Base-by-base conservation (phyloP, 1,140 invertebrate genomes). In the Pseudoatta argentina region DNA sequence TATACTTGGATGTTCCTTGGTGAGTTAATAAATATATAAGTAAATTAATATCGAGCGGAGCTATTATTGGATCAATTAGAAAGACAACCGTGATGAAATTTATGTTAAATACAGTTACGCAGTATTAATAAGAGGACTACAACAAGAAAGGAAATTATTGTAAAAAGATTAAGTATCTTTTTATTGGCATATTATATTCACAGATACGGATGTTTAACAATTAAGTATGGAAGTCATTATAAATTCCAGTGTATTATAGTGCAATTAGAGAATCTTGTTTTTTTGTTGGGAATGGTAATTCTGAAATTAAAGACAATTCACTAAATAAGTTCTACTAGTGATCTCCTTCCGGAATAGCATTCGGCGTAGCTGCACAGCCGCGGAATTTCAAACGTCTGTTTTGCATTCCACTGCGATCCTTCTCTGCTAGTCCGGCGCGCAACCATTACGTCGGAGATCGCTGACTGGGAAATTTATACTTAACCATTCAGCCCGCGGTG, bases 351-450 rank as follows among this genome's bases (percentile, higher is more conserved):
- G 79, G 14, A 83, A 75, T 75, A 75, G 39, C 55, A 72, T 24
- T 81, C 53, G 69, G 61, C 21, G 85, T 86, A 75, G 85, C 67
- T 73, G 83, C 83, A 91, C 85, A 63, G 85, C 81, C 67, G 77
- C 87, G 91, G 93, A 93, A 94, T 93, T 92, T 91, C 92, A 93
- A 93, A 91, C 92, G 91, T 91, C 93, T 92, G 87, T 77, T 94
- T 93, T 92, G 92, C 92, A 92, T 93, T 91, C 92, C 87, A 69
- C 53, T 69, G 71, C 87, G 86, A 92, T 91, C 87, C 86, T 86
- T 77, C 89, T 87, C 67, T n/a, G 66, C 67, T 63, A 48, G 64
- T 59, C 75, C 72, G 53, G 79, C 66, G 77, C 81, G 86, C 88
- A 88, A 77, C 90, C 73, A 81, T 88, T 87, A 85, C 78, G 75